These are phyloP conservation scores for Eledona agricola DNA, from an alignment of 2,888 invertebrate genomes.

Conservation along the genomic window DNA sequence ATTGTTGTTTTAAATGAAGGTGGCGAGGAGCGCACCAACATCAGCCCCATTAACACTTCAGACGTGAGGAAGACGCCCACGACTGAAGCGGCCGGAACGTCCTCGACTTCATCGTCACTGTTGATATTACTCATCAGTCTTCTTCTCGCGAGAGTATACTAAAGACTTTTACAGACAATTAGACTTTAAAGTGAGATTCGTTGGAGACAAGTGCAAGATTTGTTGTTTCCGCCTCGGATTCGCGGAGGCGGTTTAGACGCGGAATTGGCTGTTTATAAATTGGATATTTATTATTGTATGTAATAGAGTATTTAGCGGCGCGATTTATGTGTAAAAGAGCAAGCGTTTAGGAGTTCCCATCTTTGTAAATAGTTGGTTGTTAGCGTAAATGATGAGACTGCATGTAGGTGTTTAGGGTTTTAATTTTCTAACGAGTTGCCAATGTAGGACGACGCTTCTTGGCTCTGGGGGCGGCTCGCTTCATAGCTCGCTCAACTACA, in stretches of 20 bases:
- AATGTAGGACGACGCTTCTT: conserved; percentile 36
- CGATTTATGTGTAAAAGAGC: conserved; percentile 35
- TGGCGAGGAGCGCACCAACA: not conserved
- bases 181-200: conserved; percentile 32
- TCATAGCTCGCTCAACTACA: conserved; percentile 27
- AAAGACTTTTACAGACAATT: conserved; percentile 29
- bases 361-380: conserved; percentile 43
- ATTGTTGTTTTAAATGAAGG: too few species aligned
- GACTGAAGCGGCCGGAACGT: conserved; percentile 7
- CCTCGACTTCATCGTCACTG: conserved; percentile 1
- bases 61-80: conserved; percentile 1
- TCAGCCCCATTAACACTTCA: not conserved
- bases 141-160: conserved; percentile 14
- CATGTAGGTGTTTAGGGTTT: conserved; percentile 43
- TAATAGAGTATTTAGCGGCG: conserved; percentile 37
- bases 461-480: conserved; percentile 26
- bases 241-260: conserved; percentile 15
- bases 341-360: conserved; percentile 30
- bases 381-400: conserved; percentile 50
- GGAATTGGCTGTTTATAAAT: conserved; percentile 45
- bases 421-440: conserved; percentile 35
- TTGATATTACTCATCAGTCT: conserved; percentile 2
- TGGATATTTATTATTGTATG: conserved; percentile 43
- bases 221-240: conserved; percentile 10
- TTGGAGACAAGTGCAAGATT: not conserved